Percentiles rank a stretch among this genome's conserved stretches.
phyloP scores from a whole-genome alignment of 2,797 vertebrate genomes.

The Gymnothorax reevesii region DNA sequence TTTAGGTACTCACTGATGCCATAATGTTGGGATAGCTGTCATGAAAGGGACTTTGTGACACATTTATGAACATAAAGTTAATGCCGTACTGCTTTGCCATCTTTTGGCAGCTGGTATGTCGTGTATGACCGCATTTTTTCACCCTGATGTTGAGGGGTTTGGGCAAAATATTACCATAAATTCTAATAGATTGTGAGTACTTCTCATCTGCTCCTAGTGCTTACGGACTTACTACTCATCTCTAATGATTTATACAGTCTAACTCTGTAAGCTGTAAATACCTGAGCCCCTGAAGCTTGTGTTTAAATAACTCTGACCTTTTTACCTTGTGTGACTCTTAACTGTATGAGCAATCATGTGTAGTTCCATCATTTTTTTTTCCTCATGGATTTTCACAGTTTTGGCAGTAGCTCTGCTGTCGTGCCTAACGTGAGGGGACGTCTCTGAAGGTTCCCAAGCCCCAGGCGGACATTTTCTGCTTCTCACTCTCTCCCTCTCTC shows the following conservation, averaged over 20 bases:
- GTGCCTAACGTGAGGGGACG: not conserved
- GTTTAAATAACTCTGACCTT: not conserved
- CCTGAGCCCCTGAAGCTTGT: not conserved
- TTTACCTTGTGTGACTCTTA: not conserved
- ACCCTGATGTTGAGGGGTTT: too few relatives aligned
- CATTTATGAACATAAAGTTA: too few relatives aligned
- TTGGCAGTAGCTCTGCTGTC: not conserved
- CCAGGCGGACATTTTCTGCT: not conserved
- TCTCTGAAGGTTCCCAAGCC: not conserved
- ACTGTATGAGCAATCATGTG: not conserved
- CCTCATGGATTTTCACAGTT: not conserved
- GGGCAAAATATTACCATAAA: too few relatives aligned
- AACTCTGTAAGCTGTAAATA: not conserved
- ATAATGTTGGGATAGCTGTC: too few relatives aligned
- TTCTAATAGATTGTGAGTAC: not conserved
- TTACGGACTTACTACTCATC: not conserved
- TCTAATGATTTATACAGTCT: not conserved
- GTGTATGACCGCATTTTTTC: too few relatives aligned
- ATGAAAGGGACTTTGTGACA: too few relatives aligned
- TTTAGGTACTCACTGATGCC: too few relatives aligned
- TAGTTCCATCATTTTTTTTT: not conserved
- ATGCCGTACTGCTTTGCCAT: too few relatives aligned
- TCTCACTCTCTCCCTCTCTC: not conserved
- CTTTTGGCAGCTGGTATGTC: too few relatives aligned
- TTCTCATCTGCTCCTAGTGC: not conserved